Evolutionary conservation across 2,113 vertebrate genomes (phyloP).

Genomic region (Choloepus hoffmanni): DNA sequence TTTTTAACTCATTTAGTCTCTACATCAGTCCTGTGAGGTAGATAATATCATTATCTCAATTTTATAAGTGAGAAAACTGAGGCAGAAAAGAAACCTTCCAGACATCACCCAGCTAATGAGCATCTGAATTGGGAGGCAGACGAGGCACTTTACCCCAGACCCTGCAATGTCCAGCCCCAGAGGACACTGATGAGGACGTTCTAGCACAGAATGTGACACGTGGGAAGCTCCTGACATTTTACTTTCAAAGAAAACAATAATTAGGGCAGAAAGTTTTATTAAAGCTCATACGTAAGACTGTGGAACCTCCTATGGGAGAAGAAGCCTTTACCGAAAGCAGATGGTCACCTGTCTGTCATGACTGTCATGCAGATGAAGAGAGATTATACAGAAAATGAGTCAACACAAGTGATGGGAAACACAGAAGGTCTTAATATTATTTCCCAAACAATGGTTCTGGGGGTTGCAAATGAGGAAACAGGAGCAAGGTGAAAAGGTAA

Average conservation of each 20-base stretch:
- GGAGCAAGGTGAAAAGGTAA: not conserved
- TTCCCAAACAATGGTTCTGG: not conserved
- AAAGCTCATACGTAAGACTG: not conserved
- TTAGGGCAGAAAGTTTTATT: not conserved
- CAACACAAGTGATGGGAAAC: not conserved
- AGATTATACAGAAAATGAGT: not conserved
- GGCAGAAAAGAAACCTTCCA: not conserved
- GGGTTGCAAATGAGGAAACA: not conserved
- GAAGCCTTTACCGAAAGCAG: not conserved
- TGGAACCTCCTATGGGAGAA: not conserved
- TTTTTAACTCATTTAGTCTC: not conserved
- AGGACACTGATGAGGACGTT: not conserved
- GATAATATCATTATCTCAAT: not conserved
- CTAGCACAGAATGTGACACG: rapidly evolving
- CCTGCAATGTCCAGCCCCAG: rapidly evolving
- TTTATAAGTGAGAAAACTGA: not conserved
- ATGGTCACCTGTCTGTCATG: not conserved
- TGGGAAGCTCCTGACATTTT: not conserved
- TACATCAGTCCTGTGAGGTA: not conserved
- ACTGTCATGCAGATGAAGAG: not conserved
- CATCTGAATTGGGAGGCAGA: not conserved
- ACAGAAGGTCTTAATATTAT: not conserved
- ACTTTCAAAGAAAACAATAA: not conserved
- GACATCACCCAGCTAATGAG: not conserved
- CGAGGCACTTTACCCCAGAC: not conserved